Percentiles rank a stretch among this genome's conserved stretches.
These are phyloP conservation scores for Scaptodrosophila latifasciaeformis DNA, from an alignment of 2,888 invertebrate species.

Conservation along the genomic window DNA sequence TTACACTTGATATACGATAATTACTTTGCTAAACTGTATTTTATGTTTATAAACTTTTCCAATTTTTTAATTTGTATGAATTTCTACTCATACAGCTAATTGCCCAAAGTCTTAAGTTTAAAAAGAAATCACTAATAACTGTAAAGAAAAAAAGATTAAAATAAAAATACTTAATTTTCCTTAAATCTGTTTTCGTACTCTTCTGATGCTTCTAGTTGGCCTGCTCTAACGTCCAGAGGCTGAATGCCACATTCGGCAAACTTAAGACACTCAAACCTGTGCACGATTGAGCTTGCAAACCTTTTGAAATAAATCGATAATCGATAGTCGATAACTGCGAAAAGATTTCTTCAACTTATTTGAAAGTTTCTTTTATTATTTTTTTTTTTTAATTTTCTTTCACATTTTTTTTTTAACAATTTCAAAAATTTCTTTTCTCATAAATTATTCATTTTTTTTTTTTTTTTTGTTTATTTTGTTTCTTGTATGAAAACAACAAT, in stretches of 20 bases:
- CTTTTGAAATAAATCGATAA: background rate
- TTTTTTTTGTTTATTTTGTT: slow-evolving; percentile 22
- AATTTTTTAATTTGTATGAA: too few relatives aligned
- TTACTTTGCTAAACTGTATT: too few relatives aligned
- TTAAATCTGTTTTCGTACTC: background rate
- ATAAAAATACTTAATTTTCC: too few relatives aligned
- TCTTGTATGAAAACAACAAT: slow-evolving; percentile 47
- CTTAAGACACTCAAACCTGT: slow-evolving; percentile 58
- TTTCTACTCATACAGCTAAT: slow-evolving; percentile 72
- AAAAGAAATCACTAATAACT: slow-evolving; percentile 23
- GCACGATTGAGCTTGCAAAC: slow-evolving; percentile 61
- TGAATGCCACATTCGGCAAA: slow-evolving; percentile 48
- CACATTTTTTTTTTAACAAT: too few relatives aligned
- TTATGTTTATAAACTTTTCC: too few relatives aligned
- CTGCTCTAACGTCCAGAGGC: slow-evolving; percentile 55
- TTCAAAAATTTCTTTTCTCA: too few relatives aligned
- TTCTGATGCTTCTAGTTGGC: slow-evolving; percentile 41
- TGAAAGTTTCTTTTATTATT: slow-evolving; percentile 30
- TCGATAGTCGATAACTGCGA: background rate
- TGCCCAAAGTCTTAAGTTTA: slow-evolving; percentile 60
- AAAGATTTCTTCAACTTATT: slow-evolving; percentile 28
- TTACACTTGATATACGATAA: background rate
- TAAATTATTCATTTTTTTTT: slow-evolving; percentile 16
- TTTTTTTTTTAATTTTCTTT: slow-evolving; percentile 31
- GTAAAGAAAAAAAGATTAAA: too few relatives aligned